Conservation (phyloP, 2,888 invertebrate genomes). For the Mythimna albipuncta region DNA sequence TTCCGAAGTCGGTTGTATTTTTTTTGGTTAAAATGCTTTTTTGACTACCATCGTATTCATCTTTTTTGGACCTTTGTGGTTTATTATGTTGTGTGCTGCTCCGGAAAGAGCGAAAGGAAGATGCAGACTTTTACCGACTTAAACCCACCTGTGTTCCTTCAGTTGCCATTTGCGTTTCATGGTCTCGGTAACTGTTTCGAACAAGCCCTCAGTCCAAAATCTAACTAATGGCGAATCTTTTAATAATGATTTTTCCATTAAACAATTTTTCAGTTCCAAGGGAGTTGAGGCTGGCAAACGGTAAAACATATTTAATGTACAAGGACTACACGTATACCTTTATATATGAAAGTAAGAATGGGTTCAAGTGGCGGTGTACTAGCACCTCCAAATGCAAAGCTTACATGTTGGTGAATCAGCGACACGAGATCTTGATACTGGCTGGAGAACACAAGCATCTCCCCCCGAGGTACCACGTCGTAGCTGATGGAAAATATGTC, state of each 20-base stretch:
- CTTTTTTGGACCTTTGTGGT: too few relatives aligned
- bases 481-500: conserved; percentile 45
- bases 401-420: conserved; percentile 39
- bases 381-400: conserved; percentile 54
- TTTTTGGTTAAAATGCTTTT: too few relatives aligned
- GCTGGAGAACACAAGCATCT: conserved; percentile 43
- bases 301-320: conserved; percentile 51
- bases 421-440: conserved; percentile 9
- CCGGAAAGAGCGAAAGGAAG: too few relatives aligned
- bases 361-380: conserved; percentile 54
- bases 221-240: too few relatives aligned
- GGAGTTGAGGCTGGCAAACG: conserved; percentile 27
- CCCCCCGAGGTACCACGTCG: conserved; percentile 47
- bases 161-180: too few relatives aligned
- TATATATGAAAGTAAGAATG: conserved; percentile 13
- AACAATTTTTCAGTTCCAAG: conserved; percentile 44
- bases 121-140: too few relatives aligned
- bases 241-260: not conserved
- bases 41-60: too few relatives aligned
- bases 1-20: too few relatives aligned
- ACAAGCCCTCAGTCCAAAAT: too few relatives aligned
- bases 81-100: too few relatives aligned
- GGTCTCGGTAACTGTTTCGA: too few relatives aligned
- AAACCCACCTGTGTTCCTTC: too few relatives aligned
- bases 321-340: conserved; percentile 51